Evolutionary conservation across 2,113 vertebrate species (phyloP).

Genomic region (Nannospalax galili): DNA sequence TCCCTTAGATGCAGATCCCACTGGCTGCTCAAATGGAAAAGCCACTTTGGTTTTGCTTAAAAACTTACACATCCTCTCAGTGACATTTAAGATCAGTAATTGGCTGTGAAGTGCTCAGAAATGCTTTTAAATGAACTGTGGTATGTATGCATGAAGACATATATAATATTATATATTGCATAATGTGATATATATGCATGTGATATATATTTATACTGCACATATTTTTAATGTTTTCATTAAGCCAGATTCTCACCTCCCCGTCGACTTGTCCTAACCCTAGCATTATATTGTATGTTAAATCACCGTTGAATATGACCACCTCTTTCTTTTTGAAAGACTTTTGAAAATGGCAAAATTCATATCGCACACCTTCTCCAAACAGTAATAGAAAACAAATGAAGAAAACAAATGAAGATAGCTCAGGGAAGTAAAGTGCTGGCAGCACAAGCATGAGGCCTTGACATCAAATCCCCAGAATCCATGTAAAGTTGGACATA

Average conservation of each 20-base stretch:
- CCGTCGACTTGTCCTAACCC: background rate
- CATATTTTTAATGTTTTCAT: conserved; percentile 4
- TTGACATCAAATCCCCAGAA: background rate
- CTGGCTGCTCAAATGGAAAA: conserved; percentile 69
- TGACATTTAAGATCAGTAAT: conserved; percentile 80
- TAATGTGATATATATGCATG: background rate
- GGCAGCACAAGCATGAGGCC: background rate
- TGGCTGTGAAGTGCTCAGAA: conserved; percentile 76
- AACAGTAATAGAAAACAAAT: background rate
- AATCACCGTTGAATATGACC: background rate
- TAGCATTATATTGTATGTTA: background rate
- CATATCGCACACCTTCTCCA: background rate
- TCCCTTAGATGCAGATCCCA: conserved; percentile 59
- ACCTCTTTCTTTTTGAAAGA: background rate
- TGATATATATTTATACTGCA: background rate
- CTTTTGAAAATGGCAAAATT: background rate
- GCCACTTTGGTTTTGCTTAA: conserved; percentile 73
- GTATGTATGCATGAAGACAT: background rate
- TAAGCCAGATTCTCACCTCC: background rate
- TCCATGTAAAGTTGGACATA: background rate
- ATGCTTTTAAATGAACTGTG: conserved; percentile 70
- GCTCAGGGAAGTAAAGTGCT: too few relatives aligned
- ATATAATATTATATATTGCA: background rate
- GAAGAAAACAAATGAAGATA: too few relatives aligned
- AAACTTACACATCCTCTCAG: conserved; percentile 78